Conservation (phyloP, 2,113 vertebrate species). For the Anguilla japonica region DNA sequence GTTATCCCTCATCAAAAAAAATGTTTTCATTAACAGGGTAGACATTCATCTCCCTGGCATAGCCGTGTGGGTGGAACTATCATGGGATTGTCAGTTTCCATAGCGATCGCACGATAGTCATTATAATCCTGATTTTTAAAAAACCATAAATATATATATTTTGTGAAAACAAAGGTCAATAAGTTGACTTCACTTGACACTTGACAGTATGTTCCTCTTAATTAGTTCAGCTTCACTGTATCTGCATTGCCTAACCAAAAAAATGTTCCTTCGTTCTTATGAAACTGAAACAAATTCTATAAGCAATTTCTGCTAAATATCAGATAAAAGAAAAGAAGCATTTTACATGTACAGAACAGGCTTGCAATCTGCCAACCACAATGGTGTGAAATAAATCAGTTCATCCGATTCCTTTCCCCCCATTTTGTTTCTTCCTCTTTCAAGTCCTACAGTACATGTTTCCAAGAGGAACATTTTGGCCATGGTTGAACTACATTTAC, state of each 20-base stretch:
- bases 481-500: too few species aligned
- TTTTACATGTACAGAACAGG: too few species aligned
- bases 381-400: too few species aligned
- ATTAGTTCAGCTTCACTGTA: not conserved
- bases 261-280: not conserved
- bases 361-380: too few species aligned
- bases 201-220: too few species aligned
- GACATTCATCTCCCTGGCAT: not conserved
- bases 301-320: too few species aligned
- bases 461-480: too few species aligned
- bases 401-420: too few species aligned
- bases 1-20: not conserved
- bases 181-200: not conserved
- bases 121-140: not conserved
- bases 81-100: not conserved
- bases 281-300: not conserved
- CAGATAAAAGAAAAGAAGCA: not conserved
- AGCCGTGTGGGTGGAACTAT: not conserved
- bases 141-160: not conserved
- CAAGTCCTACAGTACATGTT: too few species aligned
- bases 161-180: not conserved
- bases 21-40: too few species aligned
- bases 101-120: not conserved
- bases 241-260: not conserved
- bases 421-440: too few species aligned